phyloP scores from a whole-genome alignment of 2,113 vertebrate species.

The Paratilapia polleni region DNA sequence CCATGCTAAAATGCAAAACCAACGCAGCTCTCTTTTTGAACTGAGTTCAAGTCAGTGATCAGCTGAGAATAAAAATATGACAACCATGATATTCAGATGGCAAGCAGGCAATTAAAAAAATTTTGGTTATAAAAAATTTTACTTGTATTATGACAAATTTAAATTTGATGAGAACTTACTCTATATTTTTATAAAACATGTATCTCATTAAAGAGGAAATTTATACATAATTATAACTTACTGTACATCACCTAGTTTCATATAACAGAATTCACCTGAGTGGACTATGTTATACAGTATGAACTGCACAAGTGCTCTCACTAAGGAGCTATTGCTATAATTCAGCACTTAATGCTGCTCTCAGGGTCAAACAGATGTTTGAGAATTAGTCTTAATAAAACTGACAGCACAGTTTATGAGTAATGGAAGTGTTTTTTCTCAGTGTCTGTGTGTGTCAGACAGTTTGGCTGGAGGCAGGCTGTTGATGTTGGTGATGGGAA shows the following conservation, averaged over 20 bases:
- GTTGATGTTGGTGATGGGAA: slow-evolving; percentile 32
- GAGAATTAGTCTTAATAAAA: slow-evolving; percentile 44
- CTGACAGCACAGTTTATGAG: neutral
- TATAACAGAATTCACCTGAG: neutral
- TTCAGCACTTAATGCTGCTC: slow-evolving; percentile 15
- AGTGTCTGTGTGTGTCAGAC: neutral
- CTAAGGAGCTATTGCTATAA: slow-evolving; percentile 4
- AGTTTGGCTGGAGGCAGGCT: slow-evolving; percentile 4
- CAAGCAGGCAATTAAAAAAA: neutral
- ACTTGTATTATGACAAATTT: neutral
- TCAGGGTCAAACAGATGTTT: slow-evolving; percentile 56
- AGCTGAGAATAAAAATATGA: neutral
- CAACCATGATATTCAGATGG: neutral
- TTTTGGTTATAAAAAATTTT: neutral
- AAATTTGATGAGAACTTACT: neutral
- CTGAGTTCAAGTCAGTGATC: neutral
- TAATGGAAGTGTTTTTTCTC: slow-evolving; percentile 7
- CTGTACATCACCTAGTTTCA: neutral
- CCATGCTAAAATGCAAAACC: neutral
- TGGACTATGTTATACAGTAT: neutral
- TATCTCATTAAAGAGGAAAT: neutral
- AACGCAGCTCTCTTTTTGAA: neutral
- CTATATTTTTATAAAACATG: neutral
- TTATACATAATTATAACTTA: neutral
- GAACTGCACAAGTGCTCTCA: neutral